Evolutionary conservation across 2,113 vertebrate species (phyloP).

Genomic region (Scopus umbretta): DNA sequence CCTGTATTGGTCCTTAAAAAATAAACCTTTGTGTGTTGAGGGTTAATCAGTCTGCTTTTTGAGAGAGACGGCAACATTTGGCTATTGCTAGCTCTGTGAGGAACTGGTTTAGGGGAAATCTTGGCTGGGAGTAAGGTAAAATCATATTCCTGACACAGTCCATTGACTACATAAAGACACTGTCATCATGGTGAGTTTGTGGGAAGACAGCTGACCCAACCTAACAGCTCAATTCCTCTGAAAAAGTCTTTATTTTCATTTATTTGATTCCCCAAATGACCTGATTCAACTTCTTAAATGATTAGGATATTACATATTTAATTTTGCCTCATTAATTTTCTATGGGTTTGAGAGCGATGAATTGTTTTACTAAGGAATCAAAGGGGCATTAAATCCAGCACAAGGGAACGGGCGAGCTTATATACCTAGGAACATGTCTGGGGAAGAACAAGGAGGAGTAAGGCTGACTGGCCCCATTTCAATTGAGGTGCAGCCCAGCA

Average conservation of each 20-base stretch:
- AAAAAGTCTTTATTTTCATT: neutral
- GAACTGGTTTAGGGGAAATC: neutral
- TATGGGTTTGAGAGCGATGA: neutral
- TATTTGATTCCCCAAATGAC: neutral
- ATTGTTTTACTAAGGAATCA: neutral
- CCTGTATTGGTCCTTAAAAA: neutral
- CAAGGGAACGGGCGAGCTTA: neutral
- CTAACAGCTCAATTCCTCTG: neutral
- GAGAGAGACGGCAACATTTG: neutral
- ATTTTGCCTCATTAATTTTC: neutral
- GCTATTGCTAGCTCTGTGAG: neutral
- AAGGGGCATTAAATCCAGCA: neutral
- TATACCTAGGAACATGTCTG: neutral
- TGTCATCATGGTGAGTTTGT: neutral
- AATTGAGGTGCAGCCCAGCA: neutral
- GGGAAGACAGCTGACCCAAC: neutral
- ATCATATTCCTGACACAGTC: neutral
- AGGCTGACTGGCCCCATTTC: neutral
- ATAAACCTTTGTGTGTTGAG: neutral
- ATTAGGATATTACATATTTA: neutral
- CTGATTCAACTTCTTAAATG: neutral
- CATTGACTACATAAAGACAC: neutral
- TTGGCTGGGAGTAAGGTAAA: neutral
- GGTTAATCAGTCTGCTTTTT: neutral
- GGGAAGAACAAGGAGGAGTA: neutral